phyloP scores from a whole-genome alignment of 2,797 vertebrate species.

The Fringilla coelebs region DNA sequence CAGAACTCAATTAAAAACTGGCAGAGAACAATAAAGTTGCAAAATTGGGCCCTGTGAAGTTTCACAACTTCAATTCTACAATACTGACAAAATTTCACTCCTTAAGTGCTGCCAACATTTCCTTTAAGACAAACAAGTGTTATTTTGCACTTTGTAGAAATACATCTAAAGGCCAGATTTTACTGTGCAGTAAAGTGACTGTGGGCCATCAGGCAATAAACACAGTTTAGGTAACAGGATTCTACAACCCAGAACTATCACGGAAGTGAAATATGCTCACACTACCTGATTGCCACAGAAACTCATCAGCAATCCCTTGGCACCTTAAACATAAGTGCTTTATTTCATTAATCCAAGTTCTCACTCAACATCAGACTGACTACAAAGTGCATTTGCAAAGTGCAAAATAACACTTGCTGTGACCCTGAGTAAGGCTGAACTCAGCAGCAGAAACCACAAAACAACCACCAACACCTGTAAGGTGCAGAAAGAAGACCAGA shows the following conservation, averaged over 20 bases:
- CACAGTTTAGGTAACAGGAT: neutral
- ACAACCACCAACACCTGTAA: neutral
- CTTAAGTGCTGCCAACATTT: neutral
- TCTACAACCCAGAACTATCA: neutral
- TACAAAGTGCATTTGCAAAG: neutral
- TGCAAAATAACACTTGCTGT: accelerated
- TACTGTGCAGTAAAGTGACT: neutral
- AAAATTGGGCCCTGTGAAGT: neutral
- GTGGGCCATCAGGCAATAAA: neutral
- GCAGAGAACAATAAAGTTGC: neutral
- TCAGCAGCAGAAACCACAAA: neutral
- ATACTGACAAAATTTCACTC: neutral
- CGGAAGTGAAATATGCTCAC: neutral
- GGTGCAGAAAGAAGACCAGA: neutral
- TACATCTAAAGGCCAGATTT: neutral
- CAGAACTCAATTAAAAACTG: neutral
- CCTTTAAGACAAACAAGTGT: neutral
- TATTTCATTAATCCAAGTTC: neutral
- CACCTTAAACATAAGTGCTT: neutral
- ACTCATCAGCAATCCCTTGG: neutral
- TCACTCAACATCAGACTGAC: neutral
- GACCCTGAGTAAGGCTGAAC: neutral
- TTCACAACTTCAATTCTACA: neutral
- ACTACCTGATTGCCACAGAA: neutral
- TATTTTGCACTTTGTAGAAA: neutral